Conservation (phyloP, 2,888 invertebrate species). For the Agrotis ipsilon region DNA sequence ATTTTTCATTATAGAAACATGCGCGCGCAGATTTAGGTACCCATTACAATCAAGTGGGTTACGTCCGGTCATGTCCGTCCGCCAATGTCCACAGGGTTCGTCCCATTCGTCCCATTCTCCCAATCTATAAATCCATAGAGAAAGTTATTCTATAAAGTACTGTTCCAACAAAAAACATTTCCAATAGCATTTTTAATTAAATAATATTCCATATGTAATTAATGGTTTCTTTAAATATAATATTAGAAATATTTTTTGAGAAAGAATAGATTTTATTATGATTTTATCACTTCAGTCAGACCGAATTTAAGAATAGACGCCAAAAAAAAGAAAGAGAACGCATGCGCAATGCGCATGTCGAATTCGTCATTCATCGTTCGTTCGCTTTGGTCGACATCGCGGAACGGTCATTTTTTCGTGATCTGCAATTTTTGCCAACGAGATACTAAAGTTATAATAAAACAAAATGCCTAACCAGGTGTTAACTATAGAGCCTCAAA, state of each 20-base stretch:
- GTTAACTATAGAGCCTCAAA: slow-evolving; percentile 96
- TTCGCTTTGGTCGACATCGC: slow-evolving; percentile 84
- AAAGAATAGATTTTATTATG: slow-evolving; percentile 4
- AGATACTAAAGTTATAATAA: slow-evolving; percentile 89
- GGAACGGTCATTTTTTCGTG: slow-evolving; percentile 79
- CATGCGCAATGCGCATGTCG: slow-evolving; percentile 78
- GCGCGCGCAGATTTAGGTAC: slow-evolving; percentile 34
- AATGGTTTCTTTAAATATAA: not conserved
- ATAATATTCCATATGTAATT: not conserved
- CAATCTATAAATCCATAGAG: slow-evolving; percentile 49
- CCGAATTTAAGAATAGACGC: slow-evolving; percentile 46
- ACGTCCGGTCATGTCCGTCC: not conserved
- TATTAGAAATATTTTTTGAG: not conserved
- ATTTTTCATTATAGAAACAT: slow-evolving; percentile 26
- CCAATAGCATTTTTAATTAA: not conserved
- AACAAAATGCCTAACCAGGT: slow-evolving; percentile 93
- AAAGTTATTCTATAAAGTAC: slow-evolving; percentile 34
- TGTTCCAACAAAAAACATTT: slow-evolving; percentile 1
- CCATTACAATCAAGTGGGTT: slow-evolving; percentile 4
- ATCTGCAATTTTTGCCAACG: slow-evolving; percentile 83
- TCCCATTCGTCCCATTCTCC: not conserved
- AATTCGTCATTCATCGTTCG: slow-evolving; percentile 80
- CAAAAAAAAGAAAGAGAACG: slow-evolving; percentile 63
- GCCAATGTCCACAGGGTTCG: not conserved
- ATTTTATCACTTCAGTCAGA: slow-evolving; percentile 9